Evolutionary conservation across 2,113 vertebrate genomes (phyloP).

Genomic region (Apaloderma vittatum): DNA sequence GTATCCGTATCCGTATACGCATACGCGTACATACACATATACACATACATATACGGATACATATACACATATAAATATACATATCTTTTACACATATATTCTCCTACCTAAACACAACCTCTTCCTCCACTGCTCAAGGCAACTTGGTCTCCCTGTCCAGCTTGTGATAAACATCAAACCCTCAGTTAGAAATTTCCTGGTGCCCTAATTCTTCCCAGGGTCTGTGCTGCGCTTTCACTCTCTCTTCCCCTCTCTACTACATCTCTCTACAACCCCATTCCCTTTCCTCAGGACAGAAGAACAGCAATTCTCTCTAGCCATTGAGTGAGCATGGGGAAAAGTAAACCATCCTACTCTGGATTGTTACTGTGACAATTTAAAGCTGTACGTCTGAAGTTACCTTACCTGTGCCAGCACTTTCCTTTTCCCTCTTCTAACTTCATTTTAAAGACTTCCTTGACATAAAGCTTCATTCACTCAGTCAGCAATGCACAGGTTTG

Average conservation of each 20-base stretch:
- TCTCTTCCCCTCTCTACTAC: no score
- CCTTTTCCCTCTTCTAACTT: background rate
- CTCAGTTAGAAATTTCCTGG: background rate
- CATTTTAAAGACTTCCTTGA: conserved; percentile 22
- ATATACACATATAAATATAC: no score
- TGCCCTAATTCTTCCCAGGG: background rate
- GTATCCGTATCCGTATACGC: no score
- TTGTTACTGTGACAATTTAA: conserved; percentile 1
- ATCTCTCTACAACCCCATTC: background rate
- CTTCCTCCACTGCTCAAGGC: fast-evolving
- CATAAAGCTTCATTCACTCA: conserved; percentile 44
- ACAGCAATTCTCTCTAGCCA: background rate
- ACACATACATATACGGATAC: no score
- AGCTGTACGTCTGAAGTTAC: background rate
- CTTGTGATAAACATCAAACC: background rate
- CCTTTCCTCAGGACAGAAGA: background rate
- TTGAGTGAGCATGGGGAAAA: background rate
- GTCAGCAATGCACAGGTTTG: conserved; percentile 17
- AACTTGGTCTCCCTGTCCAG: background rate
- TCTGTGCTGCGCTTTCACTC: no score
- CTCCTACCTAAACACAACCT: background rate
- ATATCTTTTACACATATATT: no score
- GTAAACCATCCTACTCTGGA: background rate
- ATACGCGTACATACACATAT: no score
- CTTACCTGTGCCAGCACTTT: background rate